Conservation (phyloP, 2,888 invertebrate genomes). For the Philaethria dido region DNA sequence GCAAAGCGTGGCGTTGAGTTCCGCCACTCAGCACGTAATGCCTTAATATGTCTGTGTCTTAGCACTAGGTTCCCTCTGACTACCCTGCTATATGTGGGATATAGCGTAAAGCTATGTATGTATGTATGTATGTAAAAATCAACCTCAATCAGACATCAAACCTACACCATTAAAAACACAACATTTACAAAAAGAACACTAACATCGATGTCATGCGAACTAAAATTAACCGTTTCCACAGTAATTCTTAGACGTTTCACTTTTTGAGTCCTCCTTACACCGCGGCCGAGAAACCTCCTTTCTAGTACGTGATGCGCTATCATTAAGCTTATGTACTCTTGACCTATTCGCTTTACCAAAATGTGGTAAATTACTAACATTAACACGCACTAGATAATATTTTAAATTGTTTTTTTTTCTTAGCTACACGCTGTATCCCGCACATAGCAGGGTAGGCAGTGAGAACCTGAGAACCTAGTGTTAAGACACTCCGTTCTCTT, state of each 20-base stretch:
- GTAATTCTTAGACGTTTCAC: constrained; percentile 67
- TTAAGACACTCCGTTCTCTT: no score
- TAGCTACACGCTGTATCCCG: no score
- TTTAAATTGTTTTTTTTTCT: constrained; percentile 15
- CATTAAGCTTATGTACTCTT: constrained; percentile 39
- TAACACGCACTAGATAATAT: constrained; percentile 26
- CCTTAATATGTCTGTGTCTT: no score
- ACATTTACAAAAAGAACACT: neutral
- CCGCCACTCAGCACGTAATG: no score
- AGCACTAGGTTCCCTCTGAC: no score
- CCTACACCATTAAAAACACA: neutral
- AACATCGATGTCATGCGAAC: constrained; percentile 39
- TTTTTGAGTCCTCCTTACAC: constrained; percentile 61
- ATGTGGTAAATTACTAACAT: constrained; percentile 27
- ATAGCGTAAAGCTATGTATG: neutral
- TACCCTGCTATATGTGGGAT: no score
- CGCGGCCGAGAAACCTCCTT: constrained; percentile 73
- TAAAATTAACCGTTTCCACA: constrained; percentile 38
- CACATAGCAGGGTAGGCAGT: no score
- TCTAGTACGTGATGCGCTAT: constrained; percentile 54
- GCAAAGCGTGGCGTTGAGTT: no score
- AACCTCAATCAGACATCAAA: neutral
- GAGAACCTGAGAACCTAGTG: no score
- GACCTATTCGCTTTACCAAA: constrained; percentile 42
- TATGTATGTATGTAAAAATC: neutral